Percentiles rank a stretch among this genome's conserved stretches.
Conservation (phyloP, 2,797 vertebrate species). For the Anabacerthia variegaticeps region DNA sequence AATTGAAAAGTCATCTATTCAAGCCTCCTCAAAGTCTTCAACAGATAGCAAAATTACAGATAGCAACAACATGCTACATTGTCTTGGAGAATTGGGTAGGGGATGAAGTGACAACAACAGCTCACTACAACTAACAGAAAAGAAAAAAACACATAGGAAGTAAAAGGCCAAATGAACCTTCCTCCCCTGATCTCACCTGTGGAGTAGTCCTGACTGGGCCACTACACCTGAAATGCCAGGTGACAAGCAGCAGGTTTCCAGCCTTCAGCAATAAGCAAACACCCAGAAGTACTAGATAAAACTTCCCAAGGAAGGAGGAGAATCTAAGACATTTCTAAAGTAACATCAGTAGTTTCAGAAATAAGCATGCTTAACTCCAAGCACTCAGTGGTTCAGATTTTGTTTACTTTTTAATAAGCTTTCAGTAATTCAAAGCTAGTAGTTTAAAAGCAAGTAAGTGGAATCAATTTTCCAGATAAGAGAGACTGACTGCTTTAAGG, state of each 20-base stretch:
- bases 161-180: not conserved
- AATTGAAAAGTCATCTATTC: not conserved
- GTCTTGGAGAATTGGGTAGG: not conserved
- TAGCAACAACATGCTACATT: not conserved
- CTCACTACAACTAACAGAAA: not conserved
- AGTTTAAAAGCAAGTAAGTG: not conserved
- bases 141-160: accelerated
- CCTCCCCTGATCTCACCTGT: not conserved
- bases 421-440: not conserved
- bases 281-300: not conserved
- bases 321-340: not conserved
- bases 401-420: not conserved
- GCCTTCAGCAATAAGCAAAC: not conserved
- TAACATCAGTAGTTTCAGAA: not conserved
- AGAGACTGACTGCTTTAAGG: not conserved
- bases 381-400: not conserved
- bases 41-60: not conserved
- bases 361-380: not conserved
- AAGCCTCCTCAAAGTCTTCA: not conserved
- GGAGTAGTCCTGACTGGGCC: not conserved
- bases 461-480: not conserved
- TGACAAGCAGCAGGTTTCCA: not conserved
- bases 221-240: not conserved
- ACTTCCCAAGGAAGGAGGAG: not conserved
- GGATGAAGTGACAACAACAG: not conserved